Percentiles rank a stretch among this genome's conserved stretches.
Evolutionary conservation across 1,140 invertebrate species (phyloP).

Genomic region (Lineus longissimus): DNA sequence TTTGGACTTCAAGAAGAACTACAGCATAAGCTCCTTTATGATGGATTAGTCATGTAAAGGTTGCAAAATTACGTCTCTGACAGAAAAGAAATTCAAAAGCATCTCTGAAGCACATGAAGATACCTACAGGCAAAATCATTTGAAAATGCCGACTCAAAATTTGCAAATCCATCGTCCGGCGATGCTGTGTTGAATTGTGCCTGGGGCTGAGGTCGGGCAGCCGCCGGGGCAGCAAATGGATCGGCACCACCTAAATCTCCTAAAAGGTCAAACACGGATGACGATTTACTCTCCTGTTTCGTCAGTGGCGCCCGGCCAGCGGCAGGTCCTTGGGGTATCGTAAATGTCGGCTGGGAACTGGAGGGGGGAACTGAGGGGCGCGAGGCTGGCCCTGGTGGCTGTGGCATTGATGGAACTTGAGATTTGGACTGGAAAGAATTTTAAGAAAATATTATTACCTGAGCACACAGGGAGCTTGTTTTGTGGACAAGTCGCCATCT

Average conservation of each 20-base stretch:
- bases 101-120: background rate
- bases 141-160: background rate
- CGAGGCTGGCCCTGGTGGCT: slow-evolving; percentile 20
- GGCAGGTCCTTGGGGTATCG: background rate
- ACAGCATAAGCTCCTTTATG: too few species aligned
- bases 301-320: background rate
- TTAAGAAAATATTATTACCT: background rate
- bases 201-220: slow-evolving; percentile 4
- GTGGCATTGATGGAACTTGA: slow-evolving; percentile 17
- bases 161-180: slow-evolving; percentile 6
- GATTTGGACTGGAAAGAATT: slow-evolving; percentile 16
- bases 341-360: background rate
- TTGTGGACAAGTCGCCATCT: background rate
- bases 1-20: too few species aligned
- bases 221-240: slow-evolving; percentile 31
- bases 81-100: background rate
- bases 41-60: too few species aligned
- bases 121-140: slow-evolving; percentile 2
- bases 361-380: background rate
- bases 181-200: background rate
- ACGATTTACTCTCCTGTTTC: slow-evolving; percentile 3
- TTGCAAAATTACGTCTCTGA: too few species aligned
- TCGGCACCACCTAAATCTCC: slow-evolving; percentile 34
- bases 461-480: background rate
- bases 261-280: slow-evolving; percentile 26